Conservation (phyloP, 1,140 invertebrate genomes). For the Samia ricini region DNA sequence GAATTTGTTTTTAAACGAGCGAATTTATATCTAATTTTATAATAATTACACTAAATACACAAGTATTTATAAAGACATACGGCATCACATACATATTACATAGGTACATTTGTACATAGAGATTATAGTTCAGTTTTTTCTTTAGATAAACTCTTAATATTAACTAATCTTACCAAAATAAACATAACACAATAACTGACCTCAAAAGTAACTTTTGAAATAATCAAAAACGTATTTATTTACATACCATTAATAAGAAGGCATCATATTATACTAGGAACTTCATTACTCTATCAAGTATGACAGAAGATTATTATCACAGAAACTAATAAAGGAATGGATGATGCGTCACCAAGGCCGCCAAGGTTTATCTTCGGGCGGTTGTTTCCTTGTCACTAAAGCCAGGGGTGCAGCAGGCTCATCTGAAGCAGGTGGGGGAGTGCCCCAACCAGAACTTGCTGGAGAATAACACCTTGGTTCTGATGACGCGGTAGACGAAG, state of each 20-base stretch:
- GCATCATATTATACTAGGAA: conserved; percentile 44
- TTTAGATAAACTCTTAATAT: background rate
- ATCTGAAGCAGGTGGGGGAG: conserved; percentile 50
- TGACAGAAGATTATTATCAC: conserved; percentile 51
- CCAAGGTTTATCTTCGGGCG: conserved; percentile 80
- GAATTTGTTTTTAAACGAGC: too few species aligned
- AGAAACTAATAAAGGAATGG: conserved; percentile 44
- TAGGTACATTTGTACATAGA: background rate
- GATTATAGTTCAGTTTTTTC: background rate
- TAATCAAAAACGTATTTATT: conserved; percentile 24
- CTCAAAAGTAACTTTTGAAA: conserved; percentile 35
- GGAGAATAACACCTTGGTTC: conserved; percentile 68
- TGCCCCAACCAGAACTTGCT: conserved; percentile 62
- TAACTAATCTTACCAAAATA: conserved; percentile 15
- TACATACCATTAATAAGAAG: conserved; percentile 1
- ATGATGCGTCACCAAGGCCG: conserved; percentile 83
- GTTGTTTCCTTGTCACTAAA: conserved; percentile 82
- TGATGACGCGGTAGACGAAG: conserved; percentile 81
- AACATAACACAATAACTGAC: conserved; percentile 44
- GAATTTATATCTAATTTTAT: too few species aligned
- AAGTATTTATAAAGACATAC: background rate
- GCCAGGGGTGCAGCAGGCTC: conserved; percentile 82
- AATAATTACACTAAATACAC: background rate
- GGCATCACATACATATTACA: background rate
- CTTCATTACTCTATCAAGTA: conserved; percentile 44